These are phyloP conservation scores for Donacobius atricapilla DNA, from an alignment of 2,113 vertebrate genomes.

Conservation along the genomic window DNA sequence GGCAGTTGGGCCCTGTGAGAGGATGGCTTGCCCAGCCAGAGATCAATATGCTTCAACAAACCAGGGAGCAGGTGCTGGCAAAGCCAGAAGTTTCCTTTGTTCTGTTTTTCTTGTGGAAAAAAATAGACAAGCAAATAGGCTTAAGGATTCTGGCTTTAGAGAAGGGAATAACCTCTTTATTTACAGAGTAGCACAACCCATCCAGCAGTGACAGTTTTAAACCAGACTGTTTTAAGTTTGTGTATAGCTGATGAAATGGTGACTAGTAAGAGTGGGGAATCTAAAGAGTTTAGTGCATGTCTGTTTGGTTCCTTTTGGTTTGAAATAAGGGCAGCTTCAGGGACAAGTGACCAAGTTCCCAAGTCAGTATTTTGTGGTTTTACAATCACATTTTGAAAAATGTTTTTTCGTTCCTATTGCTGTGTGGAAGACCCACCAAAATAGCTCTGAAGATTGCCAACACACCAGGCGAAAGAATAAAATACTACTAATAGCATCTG, in stretches of 20 bases:
- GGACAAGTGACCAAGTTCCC: neutral
- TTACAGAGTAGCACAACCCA: neutral
- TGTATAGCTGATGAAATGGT: neutral
- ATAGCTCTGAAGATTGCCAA: constrained; percentile 21
- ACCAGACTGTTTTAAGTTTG: neutral
- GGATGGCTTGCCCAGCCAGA: neutral
- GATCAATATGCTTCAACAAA: neutral
- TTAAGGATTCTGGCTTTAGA: neutral
- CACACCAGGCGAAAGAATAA: neutral
- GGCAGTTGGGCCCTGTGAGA: neutral
- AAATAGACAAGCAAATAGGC: neutral
- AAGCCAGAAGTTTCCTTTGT: neutral
- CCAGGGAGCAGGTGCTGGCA: rapidly evolving
- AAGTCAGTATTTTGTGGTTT: constrained; percentile 51
- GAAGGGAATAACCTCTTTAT: neutral
- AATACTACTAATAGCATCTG: neutral
- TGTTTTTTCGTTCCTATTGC: constrained; percentile 46
- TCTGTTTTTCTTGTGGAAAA: neutral
- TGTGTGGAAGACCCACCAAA: constrained; percentile 23
- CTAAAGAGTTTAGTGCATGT: neutral
- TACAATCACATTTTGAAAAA: constrained; percentile 58
- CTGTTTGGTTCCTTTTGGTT: neutral
- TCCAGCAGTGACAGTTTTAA: neutral
- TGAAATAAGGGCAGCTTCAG: neutral
- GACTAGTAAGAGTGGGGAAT: neutral